Evolutionary conservation across 2,113 vertebrate genomes (phyloP).

Genomic region (Lathamus discolor): DNA sequence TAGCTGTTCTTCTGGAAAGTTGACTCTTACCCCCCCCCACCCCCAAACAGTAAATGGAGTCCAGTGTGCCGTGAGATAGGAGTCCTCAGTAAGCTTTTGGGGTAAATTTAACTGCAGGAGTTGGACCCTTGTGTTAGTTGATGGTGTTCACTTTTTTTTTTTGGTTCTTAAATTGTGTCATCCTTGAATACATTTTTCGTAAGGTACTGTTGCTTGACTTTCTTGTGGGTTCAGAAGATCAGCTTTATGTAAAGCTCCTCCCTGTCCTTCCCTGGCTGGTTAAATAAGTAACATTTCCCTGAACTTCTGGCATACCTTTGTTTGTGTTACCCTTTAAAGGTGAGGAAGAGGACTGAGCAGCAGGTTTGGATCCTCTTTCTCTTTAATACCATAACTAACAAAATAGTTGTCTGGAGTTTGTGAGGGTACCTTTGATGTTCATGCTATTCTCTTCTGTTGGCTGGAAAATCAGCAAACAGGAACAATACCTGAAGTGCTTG

Average conservation of each 20-base stretch:
- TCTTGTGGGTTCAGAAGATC: not conserved
- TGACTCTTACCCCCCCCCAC: not conserved
- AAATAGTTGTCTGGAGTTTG: not conserved
- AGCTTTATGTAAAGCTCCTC: not conserved
- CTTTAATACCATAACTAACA: not conserved
- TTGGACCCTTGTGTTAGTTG: not conserved
- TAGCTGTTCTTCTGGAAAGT: not conserved
- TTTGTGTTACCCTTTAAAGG: conserved; percentile 30
- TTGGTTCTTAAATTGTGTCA: not conserved
- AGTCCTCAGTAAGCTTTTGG: not conserved
- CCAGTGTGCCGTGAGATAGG: not conserved
- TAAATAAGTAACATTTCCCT: conserved; percentile 21
- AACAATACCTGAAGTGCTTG: not conserved
- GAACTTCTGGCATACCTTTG: conserved; percentile 18
- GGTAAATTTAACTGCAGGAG: not conserved
- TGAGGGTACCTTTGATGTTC: conserved; percentile 3
- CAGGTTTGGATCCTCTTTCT: not conserved
- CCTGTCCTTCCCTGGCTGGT: not conserved
- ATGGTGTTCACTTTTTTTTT: not conserved
- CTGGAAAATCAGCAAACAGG: not conserved
- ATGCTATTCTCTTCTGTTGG: not conserved
- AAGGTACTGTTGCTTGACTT: not conserved
- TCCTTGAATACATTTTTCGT: not conserved
- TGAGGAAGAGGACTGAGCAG: not conserved
- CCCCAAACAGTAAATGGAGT: not conserved